These are phyloP conservation scores for Callimorpha dominula DNA, from an alignment of 2,888 invertebrate species.

Conservation along the genomic window DNA sequence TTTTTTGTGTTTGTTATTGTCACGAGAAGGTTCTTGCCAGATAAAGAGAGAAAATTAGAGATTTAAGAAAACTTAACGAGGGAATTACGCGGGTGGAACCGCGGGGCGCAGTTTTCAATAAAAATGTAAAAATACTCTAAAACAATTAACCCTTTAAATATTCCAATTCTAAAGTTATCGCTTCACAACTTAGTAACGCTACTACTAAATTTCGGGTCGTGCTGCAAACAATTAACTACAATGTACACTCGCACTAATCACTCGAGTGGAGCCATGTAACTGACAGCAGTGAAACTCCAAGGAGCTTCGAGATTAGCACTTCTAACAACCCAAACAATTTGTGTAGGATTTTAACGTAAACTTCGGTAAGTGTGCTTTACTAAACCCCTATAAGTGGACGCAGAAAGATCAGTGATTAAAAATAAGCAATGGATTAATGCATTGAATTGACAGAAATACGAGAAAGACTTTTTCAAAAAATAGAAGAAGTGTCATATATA, in stretches of 20 bases:
- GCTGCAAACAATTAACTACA: constrained; percentile 67
- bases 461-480: constrained; percentile 2
- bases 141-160: background rate
- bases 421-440: constrained; percentile 10
- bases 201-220: constrained; percentile 46
- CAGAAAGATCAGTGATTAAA: constrained; percentile 12
- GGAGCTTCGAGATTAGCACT: constrained; percentile 55
- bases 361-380: constrained; percentile 6
- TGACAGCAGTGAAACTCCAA: constrained; percentile 63
- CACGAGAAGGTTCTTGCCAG: too few species aligned
- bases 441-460: constrained; percentile 1
- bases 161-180: background rate
- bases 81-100: too few species aligned
- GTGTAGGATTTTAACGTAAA: constrained; percentile 24
- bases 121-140: background rate
- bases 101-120: too few species aligned
- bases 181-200: constrained; percentile 3
- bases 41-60: too few species aligned
- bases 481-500: too few species aligned
- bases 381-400: constrained; percentile 1
- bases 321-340: constrained; percentile 31
- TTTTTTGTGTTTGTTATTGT: too few species aligned
- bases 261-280: constrained; percentile 63
- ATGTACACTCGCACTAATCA: constrained; percentile 73
- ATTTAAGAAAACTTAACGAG: too few species aligned